Evolutionary conservation across 2,797 vertebrate species (phyloP), one percentile per base, ranked within the genome.

Genomic region (Acipenser transmontanus): DNA sequence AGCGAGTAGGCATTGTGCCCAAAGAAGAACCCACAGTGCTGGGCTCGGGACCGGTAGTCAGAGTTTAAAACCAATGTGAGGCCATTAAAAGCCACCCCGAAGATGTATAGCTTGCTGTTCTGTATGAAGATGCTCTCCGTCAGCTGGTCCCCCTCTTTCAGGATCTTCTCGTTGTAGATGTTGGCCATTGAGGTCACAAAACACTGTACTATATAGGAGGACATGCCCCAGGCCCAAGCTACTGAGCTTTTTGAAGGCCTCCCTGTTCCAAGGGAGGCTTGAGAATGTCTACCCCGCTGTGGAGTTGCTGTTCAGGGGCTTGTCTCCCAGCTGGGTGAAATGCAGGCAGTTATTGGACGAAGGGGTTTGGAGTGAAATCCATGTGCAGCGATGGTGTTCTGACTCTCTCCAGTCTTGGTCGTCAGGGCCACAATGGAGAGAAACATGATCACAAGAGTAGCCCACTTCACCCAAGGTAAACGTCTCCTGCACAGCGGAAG

Each of bases 161-260:
- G 70, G 78, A 99, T 99, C 90, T 99, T 99, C 80, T 99, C 97
- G 1, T 95, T 99, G 84, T 99, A 99, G 80, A 99, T 97, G 83
- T 99, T 99, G 78, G 97, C 97, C 87, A 96, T 80, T 34, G 97
- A 92, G 2, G 97, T 93, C 74, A 97, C 90, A 77, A 99, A 92
- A 78, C 97, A 99, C 80, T 99, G 97, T 49, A 94, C 72, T 48
- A 99, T 63, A n/a, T 67, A 99, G 92, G 57, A 99, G 89, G 63
- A 95, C 50, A 66, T 99, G 94, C 48, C 96, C 97, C 56, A 96
- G 76, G 8, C 95, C 92, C 1, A 96, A 79, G 50, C 75, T 84
- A 2, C 86, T 84, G n/a, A 92, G 89, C 68, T 81, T 91, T 70
- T 79, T 59, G 47, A 87, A 73, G 6, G 89, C 64, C 62, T 76